Base-by-base conservation (phyloP, 2,797 vertebrate species). In the Argyrosomus regius region DNA sequence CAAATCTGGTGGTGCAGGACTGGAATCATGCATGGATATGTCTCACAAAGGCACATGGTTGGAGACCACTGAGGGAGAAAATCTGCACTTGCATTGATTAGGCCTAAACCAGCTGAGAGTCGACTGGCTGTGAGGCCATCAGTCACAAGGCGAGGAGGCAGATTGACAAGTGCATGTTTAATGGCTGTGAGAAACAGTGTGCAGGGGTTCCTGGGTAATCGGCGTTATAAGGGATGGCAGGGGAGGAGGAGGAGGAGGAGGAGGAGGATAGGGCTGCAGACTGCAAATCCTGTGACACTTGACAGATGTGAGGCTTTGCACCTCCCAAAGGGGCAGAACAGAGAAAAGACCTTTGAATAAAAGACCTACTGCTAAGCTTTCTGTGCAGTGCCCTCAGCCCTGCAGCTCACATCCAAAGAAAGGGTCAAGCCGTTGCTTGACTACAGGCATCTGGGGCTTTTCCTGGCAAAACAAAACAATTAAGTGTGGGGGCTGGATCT, bases 261-360 rank as follows among this genome's bases (percentile, higher is more conserved):
- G 62, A 75, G 70, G 61, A 50, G 73, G 80, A 82, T 20, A 72
- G 75, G 69, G 64, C 69, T 59, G 54, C 58, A 83, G 77, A 84
- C 85, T 83, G 75, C 82, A 49, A 87, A 83, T 78, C 76, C 81
- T 81, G 78, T 91, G 91, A 94, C 92, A 92, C 83, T 88, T 93
- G 95, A 94, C 94, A 94, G 93, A 95, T 94, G 91, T 91, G 90
- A 68, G 70, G 80, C 85, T 88, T 82, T 86, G 89, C 86, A 74
- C 80, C 89, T 87, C 89, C 74, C 86, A 70, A 75, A 78, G 81
- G 70, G 69, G 62, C 57, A 72, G 73, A 81, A 31, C 12, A 31
- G 41, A 87, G 80, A 88, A 90, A 90, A 84, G 81, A 65, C 45
- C 39, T 84, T 68, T 82, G 74, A 92, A 91, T 84, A 58, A 87